These are phyloP conservation scores for Ammospiza nelsoni DNA, from an alignment of 2,113 vertebrate genomes.

Conservation along the genomic window DNA sequence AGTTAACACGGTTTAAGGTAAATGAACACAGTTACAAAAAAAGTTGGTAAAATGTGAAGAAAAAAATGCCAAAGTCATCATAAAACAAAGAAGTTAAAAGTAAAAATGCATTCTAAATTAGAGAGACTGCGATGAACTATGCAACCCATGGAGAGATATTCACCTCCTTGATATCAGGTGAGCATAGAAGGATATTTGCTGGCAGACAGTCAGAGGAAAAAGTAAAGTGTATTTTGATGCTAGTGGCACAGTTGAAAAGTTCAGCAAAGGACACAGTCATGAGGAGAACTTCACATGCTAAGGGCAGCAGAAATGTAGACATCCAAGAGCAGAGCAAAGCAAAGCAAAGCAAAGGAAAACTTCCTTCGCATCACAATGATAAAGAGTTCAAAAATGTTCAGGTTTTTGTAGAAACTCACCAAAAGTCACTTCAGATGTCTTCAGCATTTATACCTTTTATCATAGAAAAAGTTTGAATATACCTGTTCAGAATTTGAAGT, in stretches of 20 bases:
- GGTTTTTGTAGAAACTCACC: not conserved
- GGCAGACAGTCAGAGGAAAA: constrained; percentile 3
- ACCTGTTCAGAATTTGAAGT: constrained; percentile 32
- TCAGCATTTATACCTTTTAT: constrained; percentile 14
- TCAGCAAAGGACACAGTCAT: constrained; percentile 48
- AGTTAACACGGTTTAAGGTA: not conserved
- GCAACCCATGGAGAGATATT: not conserved
- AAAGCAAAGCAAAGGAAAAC: constrained; percentile 27
- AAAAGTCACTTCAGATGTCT: constrained; percentile 26
- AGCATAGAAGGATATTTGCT: not conserved
- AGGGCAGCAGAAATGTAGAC: constrained; percentile 23
- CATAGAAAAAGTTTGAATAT: not conserved
- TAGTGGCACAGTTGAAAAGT: constrained; percentile 53
- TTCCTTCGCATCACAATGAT: constrained; percentile 1
- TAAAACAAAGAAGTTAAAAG: not conserved
- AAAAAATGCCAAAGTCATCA: not conserved
- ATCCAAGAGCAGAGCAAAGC: constrained; percentile 17
- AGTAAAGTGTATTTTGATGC: constrained; percentile 31
- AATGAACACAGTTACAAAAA: not conserved
- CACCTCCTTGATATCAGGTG: not conserved
- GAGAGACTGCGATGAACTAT: not conserved
- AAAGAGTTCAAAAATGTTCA: constrained; percentile 17
- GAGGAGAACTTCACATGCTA: constrained; percentile 38
- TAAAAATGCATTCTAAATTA: not conserved
- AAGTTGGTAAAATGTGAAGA: not conserved